Conservation (phyloP, 2,797 vertebrate species). For the Lerista edwardsae region DNA sequence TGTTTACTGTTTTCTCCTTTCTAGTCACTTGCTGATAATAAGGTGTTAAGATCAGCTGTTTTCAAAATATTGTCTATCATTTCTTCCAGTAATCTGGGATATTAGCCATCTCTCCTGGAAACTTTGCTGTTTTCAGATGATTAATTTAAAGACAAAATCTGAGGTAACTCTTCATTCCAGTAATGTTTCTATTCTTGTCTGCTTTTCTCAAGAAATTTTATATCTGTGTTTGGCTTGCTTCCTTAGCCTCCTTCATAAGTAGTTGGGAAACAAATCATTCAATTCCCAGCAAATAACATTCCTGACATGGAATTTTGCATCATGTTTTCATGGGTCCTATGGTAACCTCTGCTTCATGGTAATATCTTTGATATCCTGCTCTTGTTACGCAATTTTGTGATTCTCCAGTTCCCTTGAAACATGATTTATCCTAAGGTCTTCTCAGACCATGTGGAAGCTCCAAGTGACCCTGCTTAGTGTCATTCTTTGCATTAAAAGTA, state of each 20-base stretch:
- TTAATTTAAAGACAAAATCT: conserved; percentile 55
- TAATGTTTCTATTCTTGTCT: conserved; percentile 57
- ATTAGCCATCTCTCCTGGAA: conserved; percentile 59
- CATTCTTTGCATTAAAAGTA: conserved; percentile 3
- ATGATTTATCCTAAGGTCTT: neutral
- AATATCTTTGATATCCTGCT: conserved; percentile 15
- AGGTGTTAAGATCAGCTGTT: conserved; percentile 53
- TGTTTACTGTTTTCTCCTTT: conserved; percentile 14
- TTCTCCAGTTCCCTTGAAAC: conserved; percentile 23
- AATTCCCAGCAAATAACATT: conserved; percentile 21
- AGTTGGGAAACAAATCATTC: conserved; percentile 28
- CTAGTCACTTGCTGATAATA: conserved; percentile 17
- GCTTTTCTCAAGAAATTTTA: conserved; percentile 41
- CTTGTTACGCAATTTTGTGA: conserved; percentile 12
- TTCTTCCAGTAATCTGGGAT: conserved; percentile 61
- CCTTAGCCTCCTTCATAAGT: conserved; percentile 27
- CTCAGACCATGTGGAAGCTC: neutral
- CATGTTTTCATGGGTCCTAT: conserved; percentile 23
- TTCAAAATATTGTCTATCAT: conserved; percentile 40
- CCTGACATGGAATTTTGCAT: conserved; percentile 22
- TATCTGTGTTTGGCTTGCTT: conserved; percentile 40
- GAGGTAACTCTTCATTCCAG: conserved; percentile 50
- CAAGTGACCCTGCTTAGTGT: neutral
- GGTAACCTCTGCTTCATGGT: neutral
- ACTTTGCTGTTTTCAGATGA: conserved; percentile 57